Conservation (phyloP, 2,113 vertebrate species). For the Helogale parvula region DNA sequence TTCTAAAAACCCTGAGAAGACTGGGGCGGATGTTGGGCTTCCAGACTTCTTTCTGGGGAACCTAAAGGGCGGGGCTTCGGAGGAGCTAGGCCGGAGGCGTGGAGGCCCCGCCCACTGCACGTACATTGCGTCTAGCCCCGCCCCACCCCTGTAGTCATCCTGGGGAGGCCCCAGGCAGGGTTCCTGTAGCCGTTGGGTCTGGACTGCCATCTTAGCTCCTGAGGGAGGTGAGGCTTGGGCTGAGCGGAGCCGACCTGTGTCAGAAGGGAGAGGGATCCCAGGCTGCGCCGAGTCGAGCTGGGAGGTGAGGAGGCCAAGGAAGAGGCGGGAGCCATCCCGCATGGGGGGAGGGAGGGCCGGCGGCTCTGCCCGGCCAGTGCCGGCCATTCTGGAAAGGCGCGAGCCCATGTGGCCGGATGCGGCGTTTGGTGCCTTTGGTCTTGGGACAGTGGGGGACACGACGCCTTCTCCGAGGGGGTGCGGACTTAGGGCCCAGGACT, state of each 20-base stretch:
- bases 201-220: too few species aligned
- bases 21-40: background rate
- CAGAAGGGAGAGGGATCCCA: background rate
- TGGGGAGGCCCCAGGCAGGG: fast-evolving
- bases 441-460: too few species aligned
- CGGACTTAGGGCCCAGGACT: too few species aligned
- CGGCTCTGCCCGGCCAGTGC: background rate
- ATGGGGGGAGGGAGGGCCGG: background rate
- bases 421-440: background rate
- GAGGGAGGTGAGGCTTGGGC: background rate
- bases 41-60: background rate
- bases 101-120: background rate
- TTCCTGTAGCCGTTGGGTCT: fast-evolving
- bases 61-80: background rate
- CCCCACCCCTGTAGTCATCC: too few species aligned
- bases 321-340: background rate
- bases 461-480: too few species aligned
- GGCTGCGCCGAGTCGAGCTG: too few species aligned
- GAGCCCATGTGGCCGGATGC: background rate
- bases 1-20: background rate
- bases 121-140: background rate
- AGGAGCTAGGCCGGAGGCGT: background rate
- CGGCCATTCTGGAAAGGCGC: background rate
- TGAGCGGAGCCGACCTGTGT: too few species aligned
- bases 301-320: background rate